Evolutionary conservation across 1,140 invertebrate genomes (phyloP), one percentile per base, ranked within the genome.

Genomic region (Apis florea): DNA sequence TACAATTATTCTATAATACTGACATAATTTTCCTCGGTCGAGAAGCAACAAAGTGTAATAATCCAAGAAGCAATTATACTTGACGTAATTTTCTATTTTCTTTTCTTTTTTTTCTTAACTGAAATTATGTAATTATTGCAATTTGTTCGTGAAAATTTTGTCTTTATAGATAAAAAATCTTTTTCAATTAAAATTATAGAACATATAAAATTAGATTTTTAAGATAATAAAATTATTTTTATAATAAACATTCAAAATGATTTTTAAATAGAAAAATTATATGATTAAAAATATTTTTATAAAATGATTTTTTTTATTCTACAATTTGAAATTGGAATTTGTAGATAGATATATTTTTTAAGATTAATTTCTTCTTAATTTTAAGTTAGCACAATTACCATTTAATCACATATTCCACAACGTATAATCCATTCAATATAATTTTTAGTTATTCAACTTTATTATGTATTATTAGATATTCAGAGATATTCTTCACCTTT

Each of bases 1-100:
- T 19, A 58, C 61, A 73, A 76, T 82, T 68, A 82, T 69, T 76
- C 21, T 58, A 47, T 17, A 68, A 61, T 51, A n/a, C 19, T 26
- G 21, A 49, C 59, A 13, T 47, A 63, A 75, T 81, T 68, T 75
- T 13, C 19, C 19, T 24, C 3, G 0, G 21, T 19, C 12, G 12
- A n/a, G 71, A 67, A 58, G 1, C 47, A 12, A 26, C 58, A 54
- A 63, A 53, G 11, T 15, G 31, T n/a, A 54, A 74, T 58, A 10
- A 6, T 58, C 21, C 53, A 40, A 47, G 51, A 13, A 49, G 15
- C 78, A 75, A 67, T 75, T 58, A 67, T 26, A 12, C 11, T 10
- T 9, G 47, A 6, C 51, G 15, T 58, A 19, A 40, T 75, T 66
- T 56, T 1, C 19, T 6, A 1, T 67, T 12, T 21, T 47, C 4